Evolutionary conservation across 2,113 vertebrate genomes (phyloP), one percentile per base, ranked within the genome.

Genomic region (Lates calcarifer): DNA sequence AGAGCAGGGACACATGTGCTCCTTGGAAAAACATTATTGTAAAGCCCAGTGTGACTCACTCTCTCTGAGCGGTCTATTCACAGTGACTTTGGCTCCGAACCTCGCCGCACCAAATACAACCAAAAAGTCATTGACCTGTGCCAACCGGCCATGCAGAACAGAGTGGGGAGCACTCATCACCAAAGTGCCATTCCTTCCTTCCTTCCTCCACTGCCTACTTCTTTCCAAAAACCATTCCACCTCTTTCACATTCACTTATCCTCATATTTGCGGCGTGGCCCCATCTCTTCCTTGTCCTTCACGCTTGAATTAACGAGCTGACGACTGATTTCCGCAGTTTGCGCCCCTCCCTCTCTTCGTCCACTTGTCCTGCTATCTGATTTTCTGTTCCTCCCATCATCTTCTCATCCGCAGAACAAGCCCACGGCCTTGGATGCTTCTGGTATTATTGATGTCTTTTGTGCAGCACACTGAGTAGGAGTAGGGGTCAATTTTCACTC

Each of bases 111-210:
- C 76, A 85, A 89, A 87, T 41, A 31, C 51, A 88, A 83, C 61
- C 77, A 74, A 77, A 78, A 83, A 79, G 73, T 84, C 88, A 87
- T 79, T 86, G 85, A 87, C 79, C 80, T 47, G 74, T 73, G 85
- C 89, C 92, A 91, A 77, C 51, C 79, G 74, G 80, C 85, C 79
- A 41, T 49, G 77, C 86, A 86, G 71, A 90, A 86, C 55, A 75
- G 64, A 85, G 74, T 70, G 64, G 57, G 86, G 81, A 80, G 87
- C 87, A 74, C 88, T 92, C 82, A 79, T 82, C 81, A 77, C 71
- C 76, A 70, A 77, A 90, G 82, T 47, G 68, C 67, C 49, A 37
- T 77, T 84, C 62, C 82, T 84, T 81, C 47, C 75, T 82, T 79
- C 81, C 77, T 85, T 79, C 81, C 67, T 83, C 77, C 41, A 17